Evolutionary conservation across 1,140 invertebrate genomes (phyloP).

Genomic region (Steinernema khuongi): DNA sequence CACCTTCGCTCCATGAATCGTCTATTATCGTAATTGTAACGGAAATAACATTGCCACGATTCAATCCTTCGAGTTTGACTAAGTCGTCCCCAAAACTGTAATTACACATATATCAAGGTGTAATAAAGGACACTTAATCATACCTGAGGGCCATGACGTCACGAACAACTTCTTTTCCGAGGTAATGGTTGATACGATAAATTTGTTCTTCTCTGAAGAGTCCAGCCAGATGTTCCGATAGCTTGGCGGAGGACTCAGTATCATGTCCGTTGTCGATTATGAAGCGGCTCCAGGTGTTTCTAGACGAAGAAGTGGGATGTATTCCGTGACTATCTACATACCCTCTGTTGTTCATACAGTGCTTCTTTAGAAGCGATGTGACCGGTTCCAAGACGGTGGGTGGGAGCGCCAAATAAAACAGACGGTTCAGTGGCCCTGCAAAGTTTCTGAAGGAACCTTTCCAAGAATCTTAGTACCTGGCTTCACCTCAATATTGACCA

Average conservation of each 20-base stretch:
- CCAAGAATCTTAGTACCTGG: constrained; percentile 32
- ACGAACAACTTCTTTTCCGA: constrained; percentile 99
- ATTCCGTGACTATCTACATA: constrained; percentile 61
- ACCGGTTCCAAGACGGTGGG: constrained; percentile 86
- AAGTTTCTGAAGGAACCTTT: neutral
- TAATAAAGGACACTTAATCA: neutral
- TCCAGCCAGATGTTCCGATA: constrained; percentile 78
- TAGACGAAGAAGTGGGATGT: constrained; percentile 58
- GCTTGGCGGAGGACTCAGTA: constrained; percentile 72
- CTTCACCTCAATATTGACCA: constrained; percentile 47
- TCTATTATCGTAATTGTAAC: constrained; percentile 96
- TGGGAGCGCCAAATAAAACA: constrained; percentile 95
- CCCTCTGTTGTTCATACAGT: constrained; percentile 74
- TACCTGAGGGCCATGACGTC: constrained; percentile 87
- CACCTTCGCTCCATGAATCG: constrained; percentile 95
- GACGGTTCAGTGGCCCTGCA: constrained; percentile 69
- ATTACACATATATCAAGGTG: neutral
- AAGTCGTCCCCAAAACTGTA: constrained; percentile 64
- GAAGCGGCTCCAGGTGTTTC: constrained; percentile 81
- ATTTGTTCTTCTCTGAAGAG: constrained; percentile 91
- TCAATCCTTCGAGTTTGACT: constrained; percentile 64
- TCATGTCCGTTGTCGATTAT: constrained; percentile 97
- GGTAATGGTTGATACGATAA: constrained; percentile 96
- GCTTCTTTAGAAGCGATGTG: constrained; percentile 76
- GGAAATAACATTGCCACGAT: constrained; percentile 84